phyloP scores from a whole-genome alignment of 2,888 invertebrate genomes.

The Cerastis leucographa region DNA sequence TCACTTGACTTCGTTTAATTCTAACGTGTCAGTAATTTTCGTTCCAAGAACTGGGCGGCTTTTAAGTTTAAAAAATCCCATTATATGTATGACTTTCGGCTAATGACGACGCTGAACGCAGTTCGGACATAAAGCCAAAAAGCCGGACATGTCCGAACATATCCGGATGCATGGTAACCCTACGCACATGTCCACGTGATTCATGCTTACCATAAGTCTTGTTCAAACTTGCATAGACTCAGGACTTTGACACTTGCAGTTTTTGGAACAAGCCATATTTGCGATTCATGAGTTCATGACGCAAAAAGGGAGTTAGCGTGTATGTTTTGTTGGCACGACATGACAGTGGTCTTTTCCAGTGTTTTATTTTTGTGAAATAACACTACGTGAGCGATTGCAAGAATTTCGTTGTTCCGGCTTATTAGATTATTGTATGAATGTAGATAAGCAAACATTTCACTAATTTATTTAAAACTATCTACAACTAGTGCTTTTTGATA shows the following conservation, averaged over 20 bases:
- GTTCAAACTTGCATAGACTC: slow-evolving; percentile 55
- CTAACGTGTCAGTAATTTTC: background rate
- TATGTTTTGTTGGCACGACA: slow-evolving; percentile 26
- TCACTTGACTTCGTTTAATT: background rate
- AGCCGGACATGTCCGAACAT: background rate
- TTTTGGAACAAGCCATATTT: slow-evolving; percentile 53
- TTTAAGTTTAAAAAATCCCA: background rate
- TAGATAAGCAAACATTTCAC: background rate
- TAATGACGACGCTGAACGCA: too few species aligned
- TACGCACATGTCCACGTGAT: slow-evolving; percentile 45
- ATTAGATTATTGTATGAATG: background rate
- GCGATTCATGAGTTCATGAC: slow-evolving; percentile 28
- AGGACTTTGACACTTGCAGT: slow-evolving; percentile 51
- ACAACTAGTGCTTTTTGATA: background rate
- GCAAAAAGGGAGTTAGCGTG: slow-evolving; percentile 34
- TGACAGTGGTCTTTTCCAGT: slow-evolving; percentile 9
- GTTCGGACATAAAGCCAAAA: background rate
- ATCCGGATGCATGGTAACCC: slow-evolving; percentile 2
- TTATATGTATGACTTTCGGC: background rate
- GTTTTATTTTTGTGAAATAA: slow-evolving; percentile 8
- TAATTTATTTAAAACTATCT: background rate
- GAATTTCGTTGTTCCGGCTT: background rate
- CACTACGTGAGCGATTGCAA: slow-evolving; percentile 9
- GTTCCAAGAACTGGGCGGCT: background rate
- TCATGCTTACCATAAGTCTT: slow-evolving; percentile 44